Percentiles rank a stretch among this genome's conserved stretches.
phyloP scores from a whole-genome alignment of 1,140 invertebrate species.

The Akabosia matsudoensis region DNA sequence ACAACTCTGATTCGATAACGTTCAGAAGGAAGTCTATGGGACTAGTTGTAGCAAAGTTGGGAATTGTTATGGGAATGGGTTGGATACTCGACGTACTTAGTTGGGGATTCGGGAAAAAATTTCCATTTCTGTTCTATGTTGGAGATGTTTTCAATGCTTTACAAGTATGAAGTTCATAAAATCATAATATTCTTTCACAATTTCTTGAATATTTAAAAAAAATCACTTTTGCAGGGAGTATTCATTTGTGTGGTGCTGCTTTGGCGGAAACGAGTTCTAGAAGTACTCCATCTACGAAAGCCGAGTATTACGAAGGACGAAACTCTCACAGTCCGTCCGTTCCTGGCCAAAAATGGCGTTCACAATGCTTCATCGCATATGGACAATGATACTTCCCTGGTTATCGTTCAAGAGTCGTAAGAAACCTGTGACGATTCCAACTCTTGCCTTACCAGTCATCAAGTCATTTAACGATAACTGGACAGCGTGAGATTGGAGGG shows the following conservation, averaged over 20 bases:
- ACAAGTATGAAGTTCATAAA: slow-evolving; percentile 30
- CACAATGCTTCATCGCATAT: slow-evolving; percentile 20
- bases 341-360: slow-evolving; percentile 39
- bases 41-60: slow-evolving; percentile 45
- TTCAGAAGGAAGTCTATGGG: slow-evolving; percentile 45
- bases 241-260: slow-evolving; percentile 44
- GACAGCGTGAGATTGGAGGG: too few species aligned
- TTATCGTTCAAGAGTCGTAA: slow-evolving; percentile 36
- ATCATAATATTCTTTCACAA: neutral
- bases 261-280: slow-evolving; percentile 46
- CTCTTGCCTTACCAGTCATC: too few species aligned
- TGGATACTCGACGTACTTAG: slow-evolving; percentile 45
- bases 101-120: slow-evolving; percentile 35
- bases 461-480: too few species aligned
- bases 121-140: slow-evolving; percentile 37
- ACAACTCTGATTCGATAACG: slow-evolving; percentile 51
- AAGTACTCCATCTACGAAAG: slow-evolving; percentile 44
- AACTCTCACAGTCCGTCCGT: slow-evolving; percentile 45
- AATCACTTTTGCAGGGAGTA: slow-evolving; percentile 38
- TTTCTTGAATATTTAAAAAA: neutral
- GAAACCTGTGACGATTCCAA: too few species aligned
- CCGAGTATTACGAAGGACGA: slow-evolving; percentile 44
- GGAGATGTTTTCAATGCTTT: slow-evolving; percentile 44
- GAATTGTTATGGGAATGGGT: slow-evolving; percentile 46
- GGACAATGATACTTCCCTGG: slow-evolving; percentile 40